Base-by-base conservation (phyloP, 2,888 invertebrate species). In the Aspidiotus rigidus region DNA sequence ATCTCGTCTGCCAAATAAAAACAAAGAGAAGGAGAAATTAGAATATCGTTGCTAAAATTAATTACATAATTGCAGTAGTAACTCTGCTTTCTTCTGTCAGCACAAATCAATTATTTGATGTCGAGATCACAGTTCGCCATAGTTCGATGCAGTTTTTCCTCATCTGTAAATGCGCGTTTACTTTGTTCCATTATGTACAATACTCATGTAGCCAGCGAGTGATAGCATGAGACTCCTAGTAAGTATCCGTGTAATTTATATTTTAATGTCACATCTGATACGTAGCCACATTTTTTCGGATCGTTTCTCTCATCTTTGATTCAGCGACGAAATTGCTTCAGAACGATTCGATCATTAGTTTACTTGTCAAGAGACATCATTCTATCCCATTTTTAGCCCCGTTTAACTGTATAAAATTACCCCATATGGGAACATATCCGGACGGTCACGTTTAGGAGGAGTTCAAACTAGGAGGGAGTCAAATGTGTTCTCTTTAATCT, bases 211-310 rank as follows among this genome's bases (percentile, higher is more conserved):
- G 49, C 16, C 49, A 6, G 39, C 41, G 54, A 49, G 49, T 49
- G 49, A 49, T 64, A 64, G 53, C 55, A 64, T 64, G 64, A 64
- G 53, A 16, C 53, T 54, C 28, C 55, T 64, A 55, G 64, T 64
- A 42, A 64, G 64, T 64, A 28, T 2, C n/a, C 49, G 10, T 49
- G n/a, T 49, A 13, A n/a, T 49, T 49, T 49, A n/a, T 49, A 28
- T 28, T 28, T 3, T 28, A 28, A 28, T 28, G 28, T 28, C 28
- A 28, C 5, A 28, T 28, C 28, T 28, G 28, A 28, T 28, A 5
- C 1, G 28, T 28, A 28, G 28, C 28, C 5, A 28, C 28, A 28
- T 28, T 28, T 28, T 28, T 5, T 1, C 2, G 28, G 28, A 28
- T 28, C 28, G 28, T 28, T 5, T 28, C 28, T n/a, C n/a, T n/a